These are phyloP conservation scores for Phaethon lepturus DNA, from an alignment of 2,113 vertebrate species.

Conservation along the genomic window DNA sequence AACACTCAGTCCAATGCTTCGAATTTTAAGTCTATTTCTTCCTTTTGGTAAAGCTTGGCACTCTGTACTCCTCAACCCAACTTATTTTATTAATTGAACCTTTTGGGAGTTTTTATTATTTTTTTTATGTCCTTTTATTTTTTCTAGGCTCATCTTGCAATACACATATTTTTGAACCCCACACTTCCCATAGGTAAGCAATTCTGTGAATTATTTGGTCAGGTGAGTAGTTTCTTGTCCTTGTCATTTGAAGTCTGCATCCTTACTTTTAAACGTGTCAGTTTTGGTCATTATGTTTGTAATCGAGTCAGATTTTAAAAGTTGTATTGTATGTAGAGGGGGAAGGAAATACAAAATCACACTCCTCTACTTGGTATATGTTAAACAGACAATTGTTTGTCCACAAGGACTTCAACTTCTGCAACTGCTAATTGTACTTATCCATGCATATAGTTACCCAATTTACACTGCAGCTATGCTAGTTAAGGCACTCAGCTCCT, in stretches of 20 bases:
- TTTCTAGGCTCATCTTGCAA: not conserved
- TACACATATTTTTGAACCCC: not conserved
- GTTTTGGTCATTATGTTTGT: not conserved
- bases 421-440: not conserved
- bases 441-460: not conserved
- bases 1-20: not conserved
- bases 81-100: not conserved
- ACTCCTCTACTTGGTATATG: not conserved
- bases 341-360: not conserved
- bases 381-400: not conserved
- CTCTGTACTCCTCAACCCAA: not conserved
- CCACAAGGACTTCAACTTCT: not conserved
- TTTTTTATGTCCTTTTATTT: not conserved
- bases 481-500: not conserved
- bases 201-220: not conserved
- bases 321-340: not conserved
- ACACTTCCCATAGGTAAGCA: not conserved
- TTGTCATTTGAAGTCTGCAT: not conserved
- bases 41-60: not conserved
- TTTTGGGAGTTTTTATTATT: fast-evolving
- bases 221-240: not conserved
- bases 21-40: not conserved
- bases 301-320: not conserved
- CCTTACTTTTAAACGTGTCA: not conserved
- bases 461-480: not conserved